Percentiles rank a stretch among this genome's conserved stretches.
Evolutionary conservation across 2,113 vertebrate genomes (phyloP).

Genomic region (Felis chaus): DNA sequence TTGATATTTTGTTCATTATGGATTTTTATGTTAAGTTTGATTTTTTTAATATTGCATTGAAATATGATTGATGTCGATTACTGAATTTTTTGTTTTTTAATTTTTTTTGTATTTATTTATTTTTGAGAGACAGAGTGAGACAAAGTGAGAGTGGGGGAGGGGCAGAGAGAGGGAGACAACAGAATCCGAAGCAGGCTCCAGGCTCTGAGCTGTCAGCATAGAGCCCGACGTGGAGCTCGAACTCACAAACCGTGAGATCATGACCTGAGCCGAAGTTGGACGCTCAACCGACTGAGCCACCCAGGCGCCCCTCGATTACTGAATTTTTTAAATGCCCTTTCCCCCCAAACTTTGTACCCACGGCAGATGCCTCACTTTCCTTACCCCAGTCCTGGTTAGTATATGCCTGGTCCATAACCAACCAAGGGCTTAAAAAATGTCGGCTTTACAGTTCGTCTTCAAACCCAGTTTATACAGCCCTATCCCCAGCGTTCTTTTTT

Average conservation of each 20-base stretch:
- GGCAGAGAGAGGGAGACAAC: too few species aligned
- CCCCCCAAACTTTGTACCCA: not conserved
- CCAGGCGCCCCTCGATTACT: not conserved
- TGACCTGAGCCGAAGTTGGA: too few species aligned
- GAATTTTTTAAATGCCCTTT: accelerated
- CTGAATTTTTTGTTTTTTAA: not conserved
- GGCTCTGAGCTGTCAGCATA: too few species aligned
- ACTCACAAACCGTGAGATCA: too few species aligned
- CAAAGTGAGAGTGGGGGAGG: too few species aligned
- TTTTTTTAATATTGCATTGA: not conserved
- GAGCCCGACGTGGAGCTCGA: too few species aligned
- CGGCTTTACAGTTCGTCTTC: not conserved
- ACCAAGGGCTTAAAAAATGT: not conserved
- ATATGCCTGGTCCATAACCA: not conserved
- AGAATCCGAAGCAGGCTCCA: too few species aligned
- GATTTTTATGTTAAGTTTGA: not conserved
- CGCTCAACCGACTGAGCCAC: too few species aligned
- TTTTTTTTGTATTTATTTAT: too few species aligned
- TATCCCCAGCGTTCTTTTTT: not conserved
- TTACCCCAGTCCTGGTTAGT: too few species aligned
- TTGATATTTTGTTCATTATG: not conserved
- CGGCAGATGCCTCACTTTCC: accelerated
- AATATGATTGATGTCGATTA: not conserved
- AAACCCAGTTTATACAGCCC: not conserved
- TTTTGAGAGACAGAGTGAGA: too few species aligned